Percentiles rank a stretch among this genome's conserved stretches.
Conservation (phyloP, 2,797 vertebrate genomes). For the Etheostoma perlongum region DNA sequence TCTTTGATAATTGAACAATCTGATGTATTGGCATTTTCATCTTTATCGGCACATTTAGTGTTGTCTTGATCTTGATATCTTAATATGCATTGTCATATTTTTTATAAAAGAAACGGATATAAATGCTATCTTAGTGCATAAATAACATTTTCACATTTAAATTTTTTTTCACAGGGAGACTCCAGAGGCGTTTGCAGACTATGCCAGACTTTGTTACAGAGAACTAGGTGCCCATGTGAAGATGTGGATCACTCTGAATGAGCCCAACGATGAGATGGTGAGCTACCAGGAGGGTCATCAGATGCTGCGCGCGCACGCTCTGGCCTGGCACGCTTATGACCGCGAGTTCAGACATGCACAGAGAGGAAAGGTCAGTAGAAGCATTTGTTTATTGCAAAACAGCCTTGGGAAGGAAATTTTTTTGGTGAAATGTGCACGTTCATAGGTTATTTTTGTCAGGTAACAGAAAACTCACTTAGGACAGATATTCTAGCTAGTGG, state of each 20-base stretch:
- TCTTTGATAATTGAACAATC: background rate
- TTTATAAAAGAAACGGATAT: too few species aligned
- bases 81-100: too few species aligned
- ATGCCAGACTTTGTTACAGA: conserved; percentile 91
- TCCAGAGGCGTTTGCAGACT: conserved; percentile 88
- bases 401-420: too few species aligned
- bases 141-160: background rate
- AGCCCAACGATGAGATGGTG: conserved; percentile 89
- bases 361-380: conserved; percentile 85
- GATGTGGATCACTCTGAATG: conserved; percentile 96
- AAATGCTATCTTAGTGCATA: background rate
- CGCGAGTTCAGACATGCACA: conserved; percentile 88
- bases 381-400: background rate
- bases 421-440: too few species aligned
- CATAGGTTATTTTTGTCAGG: too few species aligned
- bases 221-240: conserved; percentile 91
- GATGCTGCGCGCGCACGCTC: conserved; percentile 92
- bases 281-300: conserved; percentile 91
- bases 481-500: too few species aligned
- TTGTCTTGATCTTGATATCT: too few species aligned
- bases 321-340: conserved; percentile 92
- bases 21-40: conserved; percentile 9
- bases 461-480: too few species aligned
- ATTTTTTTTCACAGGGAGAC: conserved; percentile 74
- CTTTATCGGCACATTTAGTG: background rate